phyloP scores from a whole-genome alignment of 2,113 vertebrate genomes.

The Chroicocephalus ridibundus region DNA sequence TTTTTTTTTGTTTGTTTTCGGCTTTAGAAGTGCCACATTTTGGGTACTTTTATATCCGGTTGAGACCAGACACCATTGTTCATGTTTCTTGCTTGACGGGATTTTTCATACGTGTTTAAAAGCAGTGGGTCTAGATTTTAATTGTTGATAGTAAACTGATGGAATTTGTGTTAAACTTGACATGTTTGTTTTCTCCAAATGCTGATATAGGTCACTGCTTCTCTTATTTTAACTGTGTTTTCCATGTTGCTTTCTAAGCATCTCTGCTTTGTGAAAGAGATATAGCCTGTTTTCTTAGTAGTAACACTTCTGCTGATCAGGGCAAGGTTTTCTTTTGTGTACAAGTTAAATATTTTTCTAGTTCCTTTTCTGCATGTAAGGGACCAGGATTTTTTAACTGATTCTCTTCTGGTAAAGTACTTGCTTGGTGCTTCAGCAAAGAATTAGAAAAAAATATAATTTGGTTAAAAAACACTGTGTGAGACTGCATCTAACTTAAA shows the following conservation, averaged over 20 bases:
- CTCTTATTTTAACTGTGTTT: background rate
- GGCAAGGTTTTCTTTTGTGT: background rate
- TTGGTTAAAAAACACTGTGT: background rate
- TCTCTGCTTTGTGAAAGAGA: background rate
- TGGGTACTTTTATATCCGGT: background rate
- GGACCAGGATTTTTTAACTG: background rate
- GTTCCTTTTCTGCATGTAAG: background rate
- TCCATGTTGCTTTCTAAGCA: background rate
- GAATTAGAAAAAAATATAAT: background rate
- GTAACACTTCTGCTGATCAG: background rate
- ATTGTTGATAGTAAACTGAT: background rate
- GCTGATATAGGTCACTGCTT: background rate
- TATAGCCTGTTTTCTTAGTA: background rate
- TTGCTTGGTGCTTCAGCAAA: background rate
- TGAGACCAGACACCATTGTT: background rate
- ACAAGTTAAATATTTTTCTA: background rate
- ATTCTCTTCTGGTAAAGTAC: background rate
- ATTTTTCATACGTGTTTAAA: background rate
- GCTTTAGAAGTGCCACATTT: background rate
- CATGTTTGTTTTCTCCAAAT: background rate
- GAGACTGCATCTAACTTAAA: background rate
- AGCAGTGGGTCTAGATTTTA: background rate
- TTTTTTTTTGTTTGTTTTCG: background rate
- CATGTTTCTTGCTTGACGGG: background rate
- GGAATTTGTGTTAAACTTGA: background rate